Base-by-base conservation (phyloP, 2,113 vertebrate species). In the Channa maculata region DNA sequence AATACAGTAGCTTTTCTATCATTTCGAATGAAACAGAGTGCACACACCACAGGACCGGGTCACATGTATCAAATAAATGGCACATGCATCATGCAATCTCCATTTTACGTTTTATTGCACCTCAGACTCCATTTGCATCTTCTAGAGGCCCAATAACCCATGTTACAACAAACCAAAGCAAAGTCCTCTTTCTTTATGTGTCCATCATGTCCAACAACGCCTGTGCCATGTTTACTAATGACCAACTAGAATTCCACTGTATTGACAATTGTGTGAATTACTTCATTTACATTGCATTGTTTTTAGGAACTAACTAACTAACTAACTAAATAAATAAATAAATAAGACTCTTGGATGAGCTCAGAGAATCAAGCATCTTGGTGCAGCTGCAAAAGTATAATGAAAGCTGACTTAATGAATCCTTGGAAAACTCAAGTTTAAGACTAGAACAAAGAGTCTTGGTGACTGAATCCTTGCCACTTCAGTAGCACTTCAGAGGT, bases 151-250 rank as follows among this genome's bases (percentile, higher is more conserved):
- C 6, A 85, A 71, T 82, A 76, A 91, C 50, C 77, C 70, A 60
- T 11, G 9, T 80, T 15, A 54, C 65, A 51, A 44, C 67, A 55
- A 50, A 66, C 71, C 55, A 65, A 81, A 65, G 54, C 81, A 9
- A 43, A 66, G 71, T 58, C 57, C 44, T 59, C 45, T 59, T 59
- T 61, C 63, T 69, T 79, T 77, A 82, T 55, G 15, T 2, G 69
- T 76, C 79, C 75, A 81, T 50, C 59, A 73, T 82, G 80, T 81
- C 60, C 65, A 48, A 45, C 55, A 2, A 64, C 61, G 65, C 5
- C 58, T 66, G 58, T 76, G 72, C 65, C 24, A 13, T 85, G 88
- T 84, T 92, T 91, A 85, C 82, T 89, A 91, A 92, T 86, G 82
- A 87, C 84, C 85, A 84, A 69, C 66, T 64, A 65, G 65, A 87